Evolutionary conservation across 2,888 invertebrate genomes (phyloP), one percentile per base, ranked within the genome.

Genomic region (Phanerotoma sp.): DNA sequence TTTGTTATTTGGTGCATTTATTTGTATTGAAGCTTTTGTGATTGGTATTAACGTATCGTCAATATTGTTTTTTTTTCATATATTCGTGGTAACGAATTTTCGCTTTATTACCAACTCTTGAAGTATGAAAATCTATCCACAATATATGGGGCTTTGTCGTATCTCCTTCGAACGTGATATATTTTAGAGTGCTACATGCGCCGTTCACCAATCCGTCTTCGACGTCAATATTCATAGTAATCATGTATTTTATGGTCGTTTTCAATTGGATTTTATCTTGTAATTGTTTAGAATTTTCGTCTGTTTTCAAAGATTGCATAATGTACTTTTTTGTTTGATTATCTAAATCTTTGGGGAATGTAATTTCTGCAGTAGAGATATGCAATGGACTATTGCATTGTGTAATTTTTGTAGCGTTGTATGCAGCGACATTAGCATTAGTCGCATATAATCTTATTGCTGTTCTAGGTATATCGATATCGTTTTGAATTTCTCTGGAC

Each of bases 161-260:
- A n/a, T n/a, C n/a, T n/a, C n/a, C 6, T 58, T 62, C 52, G 50
- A 56, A n/a, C 62, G 65, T 21, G 62, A 51, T 51, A 7, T 13
- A 28, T 37, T 45, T 45, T 25, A 51, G 37, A 5, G 30, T n/a
- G 0, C 51, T 44, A 20, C 51, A 45, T 4, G 45, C 51, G 20
- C 45, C 45, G 38, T 51, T 37, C 1, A 45, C 25, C 18, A 51
- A 25, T 4, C 44, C 44, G 15, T 51, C 44, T 51, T 16, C 9
- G 18, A 38, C 18, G 18, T 38, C 38, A 20, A 38, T 38, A 38
- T 38, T 38, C 1, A 2, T 15, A 16, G 16, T 38, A 6, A 38
- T 9, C 20, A 38, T 38, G 2, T 38, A 38, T 3, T 38, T 13
- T 16, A 18, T 38, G 7, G 15, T 10, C 10, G 44, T 11, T 45